A percentile compares a stretch with the other conserved stretches of the same genome.
phyloP scores from a whole-genome alignment of 2,888 invertebrate genomes.

The Drosophila affinis region DNA sequence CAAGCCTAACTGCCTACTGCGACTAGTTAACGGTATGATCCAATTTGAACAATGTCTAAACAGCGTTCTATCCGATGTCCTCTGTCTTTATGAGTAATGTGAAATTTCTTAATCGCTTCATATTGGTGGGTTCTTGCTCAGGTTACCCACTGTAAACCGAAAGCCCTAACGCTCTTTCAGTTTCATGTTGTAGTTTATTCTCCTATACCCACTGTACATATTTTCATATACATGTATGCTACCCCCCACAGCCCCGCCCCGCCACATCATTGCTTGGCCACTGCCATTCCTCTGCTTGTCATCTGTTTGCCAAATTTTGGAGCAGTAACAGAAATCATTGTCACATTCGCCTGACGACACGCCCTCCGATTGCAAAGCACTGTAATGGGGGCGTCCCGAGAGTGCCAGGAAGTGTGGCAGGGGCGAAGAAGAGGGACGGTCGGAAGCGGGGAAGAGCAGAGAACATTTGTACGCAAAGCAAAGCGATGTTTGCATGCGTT shows the following conservation, averaged over 20 bases:
- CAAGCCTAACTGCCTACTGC: too few species aligned
- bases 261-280: neutral
- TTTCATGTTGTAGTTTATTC: neutral
- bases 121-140: too few species aligned
- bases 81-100: neutral
- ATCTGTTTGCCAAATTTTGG: conserved; percentile 2
- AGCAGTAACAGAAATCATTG: conserved; percentile 36
- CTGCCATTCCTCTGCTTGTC: neutral
- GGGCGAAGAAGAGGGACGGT: neutral
- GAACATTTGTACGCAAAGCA: conserved; percentile 19
- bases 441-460: neutral
- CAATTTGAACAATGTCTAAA: neutral
- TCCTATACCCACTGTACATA: neutral
- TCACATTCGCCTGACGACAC: conserved; percentile 36
- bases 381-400: conserved; percentile 1
- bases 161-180: neutral
- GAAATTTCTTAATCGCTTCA: neutral
- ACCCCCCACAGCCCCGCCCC: neutral
- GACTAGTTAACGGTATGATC: too few species aligned
- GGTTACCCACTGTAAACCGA: neutral
- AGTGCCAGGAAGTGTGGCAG: conserved; percentile 9
- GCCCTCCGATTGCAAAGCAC: conserved; percentile 16
- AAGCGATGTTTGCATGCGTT: conserved; percentile 38
- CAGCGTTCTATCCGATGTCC: accelerated
- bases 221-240: neutral